Percentiles rank a stretch among this genome's conserved stretches.
These are phyloP conservation scores for Hippoglossus stenolepis DNA, from an alignment of 2,113 vertebrate species.

Conservation along the genomic window DNA sequence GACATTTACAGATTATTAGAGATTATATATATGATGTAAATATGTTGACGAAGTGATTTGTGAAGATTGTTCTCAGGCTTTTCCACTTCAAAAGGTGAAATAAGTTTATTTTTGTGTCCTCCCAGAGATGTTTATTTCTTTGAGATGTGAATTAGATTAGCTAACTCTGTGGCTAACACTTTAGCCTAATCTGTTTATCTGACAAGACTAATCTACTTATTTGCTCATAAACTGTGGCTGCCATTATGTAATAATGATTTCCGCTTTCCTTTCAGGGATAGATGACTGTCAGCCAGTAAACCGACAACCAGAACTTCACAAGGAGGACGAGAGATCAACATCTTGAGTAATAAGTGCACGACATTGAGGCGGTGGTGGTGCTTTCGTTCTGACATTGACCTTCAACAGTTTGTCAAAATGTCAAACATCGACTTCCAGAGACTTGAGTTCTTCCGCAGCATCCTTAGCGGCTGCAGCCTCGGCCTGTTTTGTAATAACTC, in stretches of 20 bases:
- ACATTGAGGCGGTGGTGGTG: too few relatives aligned
- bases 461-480: conserved; percentile 44
- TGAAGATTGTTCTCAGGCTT: neutral
- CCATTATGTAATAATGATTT: conserved; percentile 74
- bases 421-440: conserved; percentile 56
- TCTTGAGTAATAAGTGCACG: neutral
- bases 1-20: neutral
- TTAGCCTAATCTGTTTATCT: conserved; percentile 74
- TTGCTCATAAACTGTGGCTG: conserved; percentile 55
- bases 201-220: conserved; percentile 69
- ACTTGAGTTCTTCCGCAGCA: conserved; percentile 43
- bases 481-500: conserved; percentile 60
- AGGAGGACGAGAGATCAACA: conserved; percentile 28
- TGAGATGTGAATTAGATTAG: conserved; percentile 34
- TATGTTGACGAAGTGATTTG: neutral
- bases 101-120: conserved; percentile 8
- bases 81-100: neutral
- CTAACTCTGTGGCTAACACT: conserved; percentile 63
- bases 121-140: conserved; percentile 28
- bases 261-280: conserved; percentile 71
- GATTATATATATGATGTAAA: neutral
- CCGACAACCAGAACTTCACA: conserved; percentile 41
- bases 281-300: conserved; percentile 53
- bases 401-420: conserved; percentile 48
- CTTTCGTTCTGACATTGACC: neutral